Percentiles rank a stretch among this genome's conserved stretches.
phyloP scores from a whole-genome alignment of 1,140 invertebrate genomes.

The Penaeus chinensis region DNA sequence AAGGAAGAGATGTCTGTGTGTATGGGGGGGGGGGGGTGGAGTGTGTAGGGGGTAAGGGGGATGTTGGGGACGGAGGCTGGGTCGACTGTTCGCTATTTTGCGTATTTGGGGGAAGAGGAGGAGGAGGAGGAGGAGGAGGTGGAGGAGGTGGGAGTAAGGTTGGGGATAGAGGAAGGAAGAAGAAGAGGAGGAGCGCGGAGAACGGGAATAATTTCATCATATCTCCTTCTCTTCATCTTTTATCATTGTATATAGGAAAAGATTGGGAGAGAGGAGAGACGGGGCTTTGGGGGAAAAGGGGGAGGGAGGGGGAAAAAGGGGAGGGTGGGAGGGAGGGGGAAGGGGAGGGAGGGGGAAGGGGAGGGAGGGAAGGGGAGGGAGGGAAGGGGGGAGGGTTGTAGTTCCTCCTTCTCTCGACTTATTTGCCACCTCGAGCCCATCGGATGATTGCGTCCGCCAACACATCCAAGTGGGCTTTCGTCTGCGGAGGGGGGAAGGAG shows the following conservation, averaged over 20 bases:
- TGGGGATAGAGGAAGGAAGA: background rate
- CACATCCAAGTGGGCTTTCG: slow-evolving; percentile 93
- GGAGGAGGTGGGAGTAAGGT: too few relatives aligned
- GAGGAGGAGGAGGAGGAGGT: background rate
- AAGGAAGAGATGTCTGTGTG: too few relatives aligned
- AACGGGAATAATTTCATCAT: too few relatives aligned
- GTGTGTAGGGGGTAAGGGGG: too few relatives aligned
- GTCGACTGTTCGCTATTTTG: slow-evolving; percentile 31
- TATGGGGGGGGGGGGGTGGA: too few relatives aligned
- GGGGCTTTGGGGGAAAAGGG: slow-evolving; percentile 11
- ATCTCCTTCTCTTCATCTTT: too few relatives aligned
- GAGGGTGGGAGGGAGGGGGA: slow-evolving; percentile 3
- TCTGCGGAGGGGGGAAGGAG: slow-evolving; percentile 77
- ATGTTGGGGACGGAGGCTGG: slow-evolving; percentile 25
- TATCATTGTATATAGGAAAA: too few relatives aligned
- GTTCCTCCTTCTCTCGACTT: slow-evolving; percentile 30
- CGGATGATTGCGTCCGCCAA: slow-evolving; percentile 90
- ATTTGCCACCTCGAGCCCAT: slow-evolving; percentile 85
- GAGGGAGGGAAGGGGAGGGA: background rate
- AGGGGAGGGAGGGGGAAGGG: background rate
- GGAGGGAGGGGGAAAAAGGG: background rate
- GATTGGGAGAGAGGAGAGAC: too few relatives aligned
- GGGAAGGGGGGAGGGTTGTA: background rate
- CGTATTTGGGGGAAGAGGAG: background rate
- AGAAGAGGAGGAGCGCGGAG: slow-evolving; percentile 31